Evolutionary conservation across 2,888 invertebrate genomes (phyloP).

Genomic region (Herminia tarsipennalis): DNA sequence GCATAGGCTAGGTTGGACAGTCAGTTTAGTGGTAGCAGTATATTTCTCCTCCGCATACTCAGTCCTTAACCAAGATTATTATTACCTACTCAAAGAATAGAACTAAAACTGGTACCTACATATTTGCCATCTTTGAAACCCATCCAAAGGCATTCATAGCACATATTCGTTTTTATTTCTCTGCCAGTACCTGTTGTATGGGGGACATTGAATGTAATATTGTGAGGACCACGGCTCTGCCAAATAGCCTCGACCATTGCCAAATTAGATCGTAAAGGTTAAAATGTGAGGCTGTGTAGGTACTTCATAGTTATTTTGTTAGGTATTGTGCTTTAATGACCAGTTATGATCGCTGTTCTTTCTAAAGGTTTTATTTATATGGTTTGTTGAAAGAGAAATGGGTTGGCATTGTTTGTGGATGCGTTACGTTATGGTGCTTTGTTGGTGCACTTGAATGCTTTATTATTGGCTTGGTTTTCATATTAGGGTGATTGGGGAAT

Average conservation of each 20-base stretch:
- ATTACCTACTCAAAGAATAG: too few relatives aligned
- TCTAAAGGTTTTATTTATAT: constrained; percentile 5
- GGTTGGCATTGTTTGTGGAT: constrained; percentile 1
- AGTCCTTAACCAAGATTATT: too few relatives aligned
- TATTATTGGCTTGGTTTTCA: neutral
- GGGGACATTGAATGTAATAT: constrained; percentile 57
- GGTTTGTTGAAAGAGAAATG: constrained; percentile 4
- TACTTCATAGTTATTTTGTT: constrained; percentile 43
- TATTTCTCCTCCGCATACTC: too few relatives aligned
- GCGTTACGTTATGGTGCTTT: neutral
- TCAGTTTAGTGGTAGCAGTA: too few relatives aligned
- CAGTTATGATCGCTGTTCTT: constrained; percentile 10
- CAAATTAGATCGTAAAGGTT: constrained; percentile 81
- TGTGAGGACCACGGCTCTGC: constrained; percentile 52
- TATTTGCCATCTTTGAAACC: constrained; percentile 34
- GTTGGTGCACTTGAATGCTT: neutral
- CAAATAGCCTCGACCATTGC: constrained; percentile 68
- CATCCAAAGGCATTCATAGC: constrained; percentile 32
- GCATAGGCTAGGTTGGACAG: too few relatives aligned
- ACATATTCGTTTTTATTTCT: constrained; percentile 38
- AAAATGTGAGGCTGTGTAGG: constrained; percentile 59
- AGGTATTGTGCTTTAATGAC: constrained; percentile 21
- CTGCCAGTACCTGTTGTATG: constrained; percentile 62
- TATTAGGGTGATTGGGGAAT: too few relatives aligned
- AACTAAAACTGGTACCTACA: constrained; percentile 10